Conservation (phyloP, 2,888 invertebrate genomes). For the Alviniconcha strummeri region DNA sequence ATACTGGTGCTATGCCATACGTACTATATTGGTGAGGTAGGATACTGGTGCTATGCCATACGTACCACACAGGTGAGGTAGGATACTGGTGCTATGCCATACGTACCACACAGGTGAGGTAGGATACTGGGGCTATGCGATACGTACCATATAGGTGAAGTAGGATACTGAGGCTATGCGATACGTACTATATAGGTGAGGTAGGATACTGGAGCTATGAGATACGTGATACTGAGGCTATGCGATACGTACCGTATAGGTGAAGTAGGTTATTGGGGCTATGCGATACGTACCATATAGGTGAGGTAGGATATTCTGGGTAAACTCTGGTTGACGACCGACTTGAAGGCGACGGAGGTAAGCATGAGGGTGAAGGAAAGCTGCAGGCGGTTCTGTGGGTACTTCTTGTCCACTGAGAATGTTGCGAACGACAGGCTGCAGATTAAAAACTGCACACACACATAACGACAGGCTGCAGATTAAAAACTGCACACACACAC, state of each 20-base stretch:
- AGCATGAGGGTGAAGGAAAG: slow-evolving; percentile 71
- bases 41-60: slow-evolving; percentile 71
- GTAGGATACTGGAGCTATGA: slow-evolving; percentile 69
- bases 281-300: slow-evolving; percentile 62
- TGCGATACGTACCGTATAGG: neutral
- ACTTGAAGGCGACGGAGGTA: slow-evolving; percentile 73
- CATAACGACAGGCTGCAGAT: neutral
- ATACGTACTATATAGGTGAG: slow-evolving; percentile 69
- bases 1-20: slow-evolving; percentile 18
- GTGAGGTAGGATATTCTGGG: slow-evolving; percentile 72
- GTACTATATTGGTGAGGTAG: slow-evolving; percentile 71
- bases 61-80: slow-evolving; percentile 42
- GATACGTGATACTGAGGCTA: neutral
- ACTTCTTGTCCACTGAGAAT: slow-evolving; percentile 67
- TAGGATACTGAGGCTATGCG: neutral
- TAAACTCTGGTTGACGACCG: slow-evolving; percentile 71
- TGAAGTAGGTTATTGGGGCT: neutral
- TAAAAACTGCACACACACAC: neutral
- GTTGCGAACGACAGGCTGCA: slow-evolving; percentile 71
- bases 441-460: slow-evolving; percentile 69
- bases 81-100: neutral
- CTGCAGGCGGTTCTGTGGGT: slow-evolving; percentile 71
- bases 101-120: too few species aligned
- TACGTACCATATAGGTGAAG: neutral
- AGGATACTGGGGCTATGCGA: too few species aligned